phyloP scores from a whole-genome alignment of 2,888 invertebrate genomes.

The Neoascia interrupta region DNA sequence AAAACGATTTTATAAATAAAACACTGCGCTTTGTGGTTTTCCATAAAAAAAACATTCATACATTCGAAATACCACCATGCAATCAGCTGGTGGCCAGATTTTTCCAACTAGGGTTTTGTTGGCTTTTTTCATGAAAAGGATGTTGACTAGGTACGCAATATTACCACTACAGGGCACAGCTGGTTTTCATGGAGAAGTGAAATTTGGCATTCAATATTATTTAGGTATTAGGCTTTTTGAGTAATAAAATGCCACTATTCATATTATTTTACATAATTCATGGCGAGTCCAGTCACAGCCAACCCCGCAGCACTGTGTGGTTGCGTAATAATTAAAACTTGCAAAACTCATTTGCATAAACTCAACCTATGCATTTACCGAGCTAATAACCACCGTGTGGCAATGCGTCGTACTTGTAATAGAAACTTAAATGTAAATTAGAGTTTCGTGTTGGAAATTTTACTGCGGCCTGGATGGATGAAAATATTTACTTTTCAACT shows the following conservation, averaged over 20 bases:
- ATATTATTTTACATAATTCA: conserved; percentile 54
- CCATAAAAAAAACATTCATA: not conserved
- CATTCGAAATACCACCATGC: not conserved
- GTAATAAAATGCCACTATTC: conserved; percentile 43
- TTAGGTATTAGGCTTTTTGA: conserved; percentile 53
- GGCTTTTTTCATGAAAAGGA: no score
- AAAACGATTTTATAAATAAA: conserved; percentile 28
- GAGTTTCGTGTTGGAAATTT: no score
- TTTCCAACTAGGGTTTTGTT: no score
- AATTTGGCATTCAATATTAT: conserved; percentile 49
- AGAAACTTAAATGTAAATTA: no score
- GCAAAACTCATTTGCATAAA: conserved; percentile 29
- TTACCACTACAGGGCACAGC: not conserved
- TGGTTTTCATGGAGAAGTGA: not conserved
- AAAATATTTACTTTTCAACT: no score
- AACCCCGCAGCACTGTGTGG: not conserved
- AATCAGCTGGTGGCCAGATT: conserved; percentile 21
- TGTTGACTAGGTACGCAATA: conserved; percentile 10
- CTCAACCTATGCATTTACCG: no score
- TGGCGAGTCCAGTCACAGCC: conserved; percentile 15
- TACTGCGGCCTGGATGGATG: no score
- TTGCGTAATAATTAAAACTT: conserved; percentile 38
- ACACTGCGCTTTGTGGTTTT: no score
- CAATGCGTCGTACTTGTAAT: no score
- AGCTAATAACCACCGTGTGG: no score